These are phyloP conservation scores for Tachina fera DNA, from an alignment of 2,888 invertebrate species.

Conservation along the genomic window DNA sequence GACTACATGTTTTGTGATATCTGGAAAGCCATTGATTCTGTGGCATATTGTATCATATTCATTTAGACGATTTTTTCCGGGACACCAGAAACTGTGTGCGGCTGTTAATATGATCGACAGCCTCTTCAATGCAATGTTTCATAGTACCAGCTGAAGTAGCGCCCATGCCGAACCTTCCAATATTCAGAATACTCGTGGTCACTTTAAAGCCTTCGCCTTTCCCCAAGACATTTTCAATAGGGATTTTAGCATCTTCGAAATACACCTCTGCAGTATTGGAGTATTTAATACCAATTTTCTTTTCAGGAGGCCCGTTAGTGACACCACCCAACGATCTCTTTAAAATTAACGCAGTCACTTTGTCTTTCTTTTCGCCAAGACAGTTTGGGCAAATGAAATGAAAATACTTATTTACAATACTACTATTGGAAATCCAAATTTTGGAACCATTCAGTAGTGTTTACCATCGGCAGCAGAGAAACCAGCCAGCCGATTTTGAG, in stretches of 20 bases:
- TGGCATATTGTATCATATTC: constrained; percentile 95
- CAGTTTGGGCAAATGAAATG: constrained; percentile 98
- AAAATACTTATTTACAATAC: constrained; percentile 96
- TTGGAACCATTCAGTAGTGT: constrained; percentile 98
- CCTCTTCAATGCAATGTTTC: constrained; percentile 92
- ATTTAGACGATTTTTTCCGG: constrained; percentile 98
- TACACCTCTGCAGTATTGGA: constrained; percentile 97
- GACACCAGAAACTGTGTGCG: constrained; percentile 95
- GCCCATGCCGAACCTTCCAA: constrained; percentile 99
- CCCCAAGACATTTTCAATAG: constrained; percentile 94
- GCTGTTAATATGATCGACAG: constrained; percentile 94
- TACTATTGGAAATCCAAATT: constrained; percentile 99
- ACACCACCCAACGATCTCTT: constrained; percentile 97
- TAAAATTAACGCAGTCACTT: constrained; percentile 97
- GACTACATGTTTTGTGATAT: constrained; percentile 98
- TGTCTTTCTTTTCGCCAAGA: constrained; percentile 86
- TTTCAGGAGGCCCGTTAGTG: constrained; percentile 95
- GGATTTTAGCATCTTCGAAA: constrained; percentile 96
- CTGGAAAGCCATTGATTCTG: constrained; percentile 97
- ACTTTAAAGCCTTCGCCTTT: constrained; percentile 93
- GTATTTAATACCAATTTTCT: constrained; percentile 99
- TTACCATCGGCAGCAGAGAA: too few relatives aligned
- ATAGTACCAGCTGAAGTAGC: constrained; percentile 97
- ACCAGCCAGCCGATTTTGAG: too few relatives aligned
- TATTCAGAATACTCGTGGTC: constrained; percentile 98